Percentiles rank a stretch among this genome's conserved stretches.
These are phyloP conservation scores for Lasiurus cinereus DNA, from an alignment of 2,113 vertebrate species.

Conservation along the genomic window DNA sequence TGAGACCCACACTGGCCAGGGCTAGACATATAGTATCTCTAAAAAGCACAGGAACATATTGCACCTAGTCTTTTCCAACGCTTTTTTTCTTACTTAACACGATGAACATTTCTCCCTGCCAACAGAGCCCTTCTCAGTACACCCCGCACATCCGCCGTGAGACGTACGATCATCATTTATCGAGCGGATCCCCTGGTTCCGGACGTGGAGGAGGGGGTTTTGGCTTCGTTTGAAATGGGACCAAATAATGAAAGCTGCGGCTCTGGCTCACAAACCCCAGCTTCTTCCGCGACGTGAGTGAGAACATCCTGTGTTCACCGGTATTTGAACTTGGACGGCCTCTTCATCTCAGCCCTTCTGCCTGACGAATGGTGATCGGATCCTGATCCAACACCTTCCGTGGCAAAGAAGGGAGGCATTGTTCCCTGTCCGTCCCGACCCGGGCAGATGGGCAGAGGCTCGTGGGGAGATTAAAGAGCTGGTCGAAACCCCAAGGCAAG, in stretches of 20 bases:
- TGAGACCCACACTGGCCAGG: neutral
- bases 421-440: neutral
- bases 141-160: neutral
- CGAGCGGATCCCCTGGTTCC: neutral
- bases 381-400: neutral
- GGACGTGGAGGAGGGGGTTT: neutral
- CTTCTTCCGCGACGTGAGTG: neutral
- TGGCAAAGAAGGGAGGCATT: neutral
- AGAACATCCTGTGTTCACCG: conserved; percentile 2
- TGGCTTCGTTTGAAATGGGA: conserved; percentile 7
- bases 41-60: neutral
- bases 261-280: neutral
- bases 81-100: neutral
- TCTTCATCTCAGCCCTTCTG: conserved; percentile 12
- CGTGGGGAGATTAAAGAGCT: neutral
- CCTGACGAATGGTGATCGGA: neutral
- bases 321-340: neutral
- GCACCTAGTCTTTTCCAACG: neutral
- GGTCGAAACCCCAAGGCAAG: neutral
- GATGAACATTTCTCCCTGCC: neutral
- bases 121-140: neutral
- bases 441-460: neutral
- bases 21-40: neutral
- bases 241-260: neutral
- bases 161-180: neutral